Base-by-base conservation (phyloP, 2,113 vertebrate genomes). In the Elephas maximus region DNA sequence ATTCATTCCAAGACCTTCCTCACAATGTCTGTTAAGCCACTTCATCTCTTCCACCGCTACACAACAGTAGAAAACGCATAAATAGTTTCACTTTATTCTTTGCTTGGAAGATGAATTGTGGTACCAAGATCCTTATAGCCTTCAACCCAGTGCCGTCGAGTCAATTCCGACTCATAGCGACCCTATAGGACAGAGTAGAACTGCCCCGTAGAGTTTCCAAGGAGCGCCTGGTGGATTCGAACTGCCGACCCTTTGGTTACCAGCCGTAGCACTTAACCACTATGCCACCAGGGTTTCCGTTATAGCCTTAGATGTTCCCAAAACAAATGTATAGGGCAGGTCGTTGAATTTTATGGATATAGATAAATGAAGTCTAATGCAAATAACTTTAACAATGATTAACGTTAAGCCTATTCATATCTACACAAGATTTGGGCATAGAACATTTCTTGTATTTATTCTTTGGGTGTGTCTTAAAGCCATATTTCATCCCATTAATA, bases 71-170 rank as follows among this genome's bases (percentile, higher is more conserved):
- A 83, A 97, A 51, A 1, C 63, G 41, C 12, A 44, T 51, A 65
- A 89, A 21, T 45, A 81, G n/a, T 48, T 96, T 83, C 51, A 51
- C 30, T 33, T 96, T 94, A 73, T 63, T 18, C 48, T 93, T 90
- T 88, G 48, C 28, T 92, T 84, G 44, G 88, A 91, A 93, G 85
- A 79, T 86, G 28, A 96, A 95, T 67, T 44, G 28, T 8, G 71
- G 15, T 45, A 28, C n/a, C 44, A 79, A 37, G 71, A 84, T 79
- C 17, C 8, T 44, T 48, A 67, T 4, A n/a, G 5, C 37, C 37
- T 37, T 37, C 37, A 37, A 37, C 37, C 37, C 37, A 37, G 37
- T 37, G 37, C 37, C 37, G 37, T 37, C 37, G 37, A 37, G 37
- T 37, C 37, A 37, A 37, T 37, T 37, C 37, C 37, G 37, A 37